Evolutionary conservation across 2,888 invertebrate species (phyloP).

Genomic region (Penaeus monodon): DNA sequence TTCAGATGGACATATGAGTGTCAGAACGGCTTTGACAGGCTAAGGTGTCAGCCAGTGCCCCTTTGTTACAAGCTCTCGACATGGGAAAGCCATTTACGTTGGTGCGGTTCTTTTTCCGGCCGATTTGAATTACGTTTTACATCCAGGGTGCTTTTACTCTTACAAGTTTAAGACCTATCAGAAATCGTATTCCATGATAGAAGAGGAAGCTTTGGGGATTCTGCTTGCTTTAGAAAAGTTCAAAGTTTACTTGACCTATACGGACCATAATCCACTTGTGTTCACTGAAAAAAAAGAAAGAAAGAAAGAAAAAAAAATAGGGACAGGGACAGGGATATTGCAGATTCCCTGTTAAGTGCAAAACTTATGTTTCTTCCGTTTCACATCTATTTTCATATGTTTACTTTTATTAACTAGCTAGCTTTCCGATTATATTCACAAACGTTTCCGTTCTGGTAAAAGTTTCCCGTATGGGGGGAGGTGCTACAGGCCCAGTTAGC

Average conservation of each 20-base stretch:
- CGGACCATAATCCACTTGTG: not conserved
- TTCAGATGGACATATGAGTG: not conserved
- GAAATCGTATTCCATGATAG: not conserved
- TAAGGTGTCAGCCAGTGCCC: not conserved
- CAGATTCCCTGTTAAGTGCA: too few species aligned
- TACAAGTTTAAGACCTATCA: not conserved
- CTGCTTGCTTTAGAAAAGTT: not conserved
- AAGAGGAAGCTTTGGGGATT: not conserved
- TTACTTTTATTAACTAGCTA: too few species aligned
- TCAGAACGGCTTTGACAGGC: not conserved
- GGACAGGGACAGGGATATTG: too few species aligned
- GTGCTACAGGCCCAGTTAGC: not conserved
- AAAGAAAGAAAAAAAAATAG: too few species aligned
- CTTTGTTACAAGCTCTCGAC: conserved; percentile 17
- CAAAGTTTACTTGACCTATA: not conserved
- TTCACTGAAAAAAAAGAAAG: too few species aligned
- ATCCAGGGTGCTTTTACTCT: conserved; percentile 8
- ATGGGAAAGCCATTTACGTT: not conserved
- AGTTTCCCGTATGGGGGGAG: too few species aligned
- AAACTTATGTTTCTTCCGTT: too few species aligned
- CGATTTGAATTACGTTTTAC: not conserved
- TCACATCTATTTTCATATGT: too few species aligned
- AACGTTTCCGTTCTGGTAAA: too few species aligned
- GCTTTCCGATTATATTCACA: too few species aligned
- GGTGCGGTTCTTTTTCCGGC: conserved; percentile 22